Evolutionary conservation across 2,797 vertebrate genomes (phyloP).

Genomic region (Cuculus canorus): DNA sequence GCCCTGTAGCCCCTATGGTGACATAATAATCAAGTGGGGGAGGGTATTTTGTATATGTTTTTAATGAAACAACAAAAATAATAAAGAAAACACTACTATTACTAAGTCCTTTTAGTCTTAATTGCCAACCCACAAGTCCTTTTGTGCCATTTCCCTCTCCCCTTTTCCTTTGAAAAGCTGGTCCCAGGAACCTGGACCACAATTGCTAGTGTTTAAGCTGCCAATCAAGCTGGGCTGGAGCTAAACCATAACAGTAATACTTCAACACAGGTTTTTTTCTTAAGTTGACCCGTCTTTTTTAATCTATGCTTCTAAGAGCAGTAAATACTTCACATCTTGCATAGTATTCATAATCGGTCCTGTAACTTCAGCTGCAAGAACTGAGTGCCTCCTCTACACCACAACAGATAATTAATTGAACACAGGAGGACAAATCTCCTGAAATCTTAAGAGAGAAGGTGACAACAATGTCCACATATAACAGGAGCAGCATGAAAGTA

Average conservation of each 20-base stretch:
- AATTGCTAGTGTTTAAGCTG: no score
- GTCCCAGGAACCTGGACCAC: no score
- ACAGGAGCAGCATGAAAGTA: not conserved
- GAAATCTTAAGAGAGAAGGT: not conserved
- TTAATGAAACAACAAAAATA: no score
- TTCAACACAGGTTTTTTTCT: not conserved
- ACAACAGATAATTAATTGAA: not conserved
- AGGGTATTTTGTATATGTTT: no score
- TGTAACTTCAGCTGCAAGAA: not conserved
- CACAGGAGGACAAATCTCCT: not conserved
- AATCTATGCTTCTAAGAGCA: not conserved
- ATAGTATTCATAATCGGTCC: not conserved
- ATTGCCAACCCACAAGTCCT: no score
- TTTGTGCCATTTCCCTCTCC: no score
- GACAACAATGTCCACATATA: not conserved
- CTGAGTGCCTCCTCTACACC: accelerated
- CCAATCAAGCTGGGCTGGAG: no score
- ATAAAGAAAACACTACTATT: no score
- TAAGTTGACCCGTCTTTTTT: not conserved
- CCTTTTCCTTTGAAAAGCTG: no score
- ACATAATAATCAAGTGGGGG: no score
- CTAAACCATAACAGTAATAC: not conserved
- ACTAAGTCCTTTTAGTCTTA: no score
- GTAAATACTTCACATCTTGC: not conserved
- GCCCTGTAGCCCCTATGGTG: no score